Base-by-base conservation (phyloP, 1,140 invertebrate species). In the Sinella curviseta region DNA sequence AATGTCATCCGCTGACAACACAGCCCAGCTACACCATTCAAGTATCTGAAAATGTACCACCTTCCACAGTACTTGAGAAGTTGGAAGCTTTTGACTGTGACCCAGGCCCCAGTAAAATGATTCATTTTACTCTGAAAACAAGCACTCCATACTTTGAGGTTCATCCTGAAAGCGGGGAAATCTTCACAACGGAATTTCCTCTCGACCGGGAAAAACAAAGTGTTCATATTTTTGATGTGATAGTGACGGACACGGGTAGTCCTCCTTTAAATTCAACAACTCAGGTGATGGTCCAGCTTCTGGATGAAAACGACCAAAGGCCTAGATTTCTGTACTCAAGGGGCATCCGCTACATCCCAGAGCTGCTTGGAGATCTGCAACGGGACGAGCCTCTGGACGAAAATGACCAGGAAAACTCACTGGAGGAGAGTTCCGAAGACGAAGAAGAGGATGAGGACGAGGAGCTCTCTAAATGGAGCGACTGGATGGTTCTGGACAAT, bases 81-180 rank as follows among this genome's bases (percentile, higher is more conserved):
- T 78, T 91, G 1, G 85, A 88, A 74, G 90, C 89, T 4, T 86
- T 85, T 76, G 89, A 90, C 82, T 85, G 85, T 26, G 89, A 90
- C 83, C 80, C 83, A 17, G 86, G 86, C 78, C 85, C 73, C 83
- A 79, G 54, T 87, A 65, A 36, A 75, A 34, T 4, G 4, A 4
- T 86, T 74, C 85, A 84, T 35, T 90, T 90, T 81, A 86, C 87
- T 3, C 86, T 88, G 35, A 89, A 88, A 60, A 88, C 90, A 84
- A 86, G 88, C 0, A 88, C 89, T 77, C 85, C 87, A 17, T 87
- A 87, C 81, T 99, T 99, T 87, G 94, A 96, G 83, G 95, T 99
- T 76, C 96, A 99, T 85, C 94, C 94, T 82, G 97, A 97, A 86
- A 94, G 93, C 8, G 98, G 98, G 0, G 89, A 93, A 20, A 91